Evolutionary conservation across 2,888 invertebrate genomes (phyloP).

Genomic region (Ariolimax columbianus): DNA sequence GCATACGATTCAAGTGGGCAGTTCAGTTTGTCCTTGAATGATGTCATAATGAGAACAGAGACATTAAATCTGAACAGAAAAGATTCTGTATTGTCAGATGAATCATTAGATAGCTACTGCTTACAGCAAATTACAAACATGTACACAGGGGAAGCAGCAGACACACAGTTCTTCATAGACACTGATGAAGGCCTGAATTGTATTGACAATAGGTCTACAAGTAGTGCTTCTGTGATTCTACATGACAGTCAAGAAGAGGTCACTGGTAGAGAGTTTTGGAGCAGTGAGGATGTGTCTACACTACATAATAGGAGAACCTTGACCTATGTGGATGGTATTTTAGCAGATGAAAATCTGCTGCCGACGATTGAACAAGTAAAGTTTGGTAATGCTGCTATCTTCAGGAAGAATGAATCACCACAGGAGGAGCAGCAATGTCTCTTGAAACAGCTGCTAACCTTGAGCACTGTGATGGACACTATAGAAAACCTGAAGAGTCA

Average conservation of each 20-base stretch:
- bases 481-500: slow-evolving; percentile 32
- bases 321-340: background rate
- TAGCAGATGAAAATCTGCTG: background rate
- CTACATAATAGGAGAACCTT: background rate
- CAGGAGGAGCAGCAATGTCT: background rate
- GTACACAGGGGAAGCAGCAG: background rate
- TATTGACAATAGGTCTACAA: background rate
- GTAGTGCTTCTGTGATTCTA: background rate
- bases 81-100: background rate
- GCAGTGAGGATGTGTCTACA: background rate
- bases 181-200: background rate
- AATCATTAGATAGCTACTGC: background rate
- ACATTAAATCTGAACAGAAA: background rate
- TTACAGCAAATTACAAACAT: background rate
- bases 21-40: slow-evolving; percentile 13
- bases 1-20: background rate
- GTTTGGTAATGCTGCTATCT: background rate
- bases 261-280: background rate
- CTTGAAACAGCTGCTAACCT: background rate
- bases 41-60: slow-evolving; percentile 5
- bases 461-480: slow-evolving; percentile 13
- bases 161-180: background rate
- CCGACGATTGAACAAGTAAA: background rate
- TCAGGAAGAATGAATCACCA: background rate
- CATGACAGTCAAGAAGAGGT: background rate